Base-by-base conservation (phyloP, 2,797 vertebrate genomes). In the Cirrhinus mrigala region DNA sequence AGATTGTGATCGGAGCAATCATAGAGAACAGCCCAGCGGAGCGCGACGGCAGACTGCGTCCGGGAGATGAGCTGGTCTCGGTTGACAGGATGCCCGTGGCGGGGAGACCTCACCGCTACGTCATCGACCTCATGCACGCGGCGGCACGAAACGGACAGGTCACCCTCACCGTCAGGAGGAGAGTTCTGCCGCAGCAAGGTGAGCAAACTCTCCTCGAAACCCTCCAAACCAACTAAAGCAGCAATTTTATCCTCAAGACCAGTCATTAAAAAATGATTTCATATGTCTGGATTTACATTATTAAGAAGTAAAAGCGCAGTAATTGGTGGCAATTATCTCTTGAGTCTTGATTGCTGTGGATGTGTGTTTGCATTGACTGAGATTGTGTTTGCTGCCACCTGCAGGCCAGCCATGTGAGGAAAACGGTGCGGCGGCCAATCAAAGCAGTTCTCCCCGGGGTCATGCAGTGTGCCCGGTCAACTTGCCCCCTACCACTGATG, bases 1-100 rank as follows among this genome's bases (percentile, higher is more conserved):
- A 99, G 98, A 99, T 99, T 92, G 96, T 99, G 89, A 99, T 99
- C 1, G 98, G 98, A 83, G 98, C 98, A 15, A 97, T 99, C 89
- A 99, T 99, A 90, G 97, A 98, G 91, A 98, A 99, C 97, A 99
- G 98, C 89, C 98, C 98, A 0, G 98, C 98, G 0, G 98, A 99
- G 93, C 96, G 98, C 58, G 98, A 99, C 2, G 98, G 98, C 12
- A 96, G 98, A 62, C 96, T 99, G 69, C 97, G 96, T 85, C 98
- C 98, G 0, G 98, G 98, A 4, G 98, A 99, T 48, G 98, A 99
- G 94, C 95, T 99, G 76, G 96, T 99, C 90, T 99, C 97, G 0
- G 98, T 99, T 48, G 98, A 99, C 84, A 97, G 98, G 89, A 98
- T 99, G 88, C 97, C 97, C 81, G 98, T 99, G 92, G 97, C 96